Percentiles rank a stretch among this genome's conserved stretches.
phyloP scores from a whole-genome alignment of 2,113 vertebrate species.

The Elephantulus edwardii region DNA sequence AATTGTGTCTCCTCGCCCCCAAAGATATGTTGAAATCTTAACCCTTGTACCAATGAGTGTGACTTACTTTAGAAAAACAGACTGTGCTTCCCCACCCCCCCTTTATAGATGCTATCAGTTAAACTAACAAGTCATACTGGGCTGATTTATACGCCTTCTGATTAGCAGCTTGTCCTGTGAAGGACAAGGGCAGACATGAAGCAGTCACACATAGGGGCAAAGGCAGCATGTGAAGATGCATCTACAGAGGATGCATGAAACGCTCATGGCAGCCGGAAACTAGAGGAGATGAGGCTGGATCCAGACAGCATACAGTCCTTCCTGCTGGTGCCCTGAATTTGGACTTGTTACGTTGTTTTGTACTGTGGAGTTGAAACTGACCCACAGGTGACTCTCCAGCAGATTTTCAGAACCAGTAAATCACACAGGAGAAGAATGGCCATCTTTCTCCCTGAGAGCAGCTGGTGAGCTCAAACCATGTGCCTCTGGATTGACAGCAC shows the following conservation, averaged over 20 bases:
- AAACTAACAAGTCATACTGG: background rate
- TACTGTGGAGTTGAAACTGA: too few species aligned
- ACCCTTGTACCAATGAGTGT: background rate
- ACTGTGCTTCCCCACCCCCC: too few species aligned
- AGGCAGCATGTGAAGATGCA: background rate
- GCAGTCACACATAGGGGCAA: background rate
- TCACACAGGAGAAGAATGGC: too few species aligned
- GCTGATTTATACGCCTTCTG: background rate
- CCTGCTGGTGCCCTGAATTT: background rate
- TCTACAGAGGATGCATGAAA: background rate
- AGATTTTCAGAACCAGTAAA: too few species aligned
- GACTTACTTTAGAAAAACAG: background rate
- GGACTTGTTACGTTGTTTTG: too few species aligned
- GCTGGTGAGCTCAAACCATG: too few species aligned
- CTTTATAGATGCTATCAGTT: background rate
- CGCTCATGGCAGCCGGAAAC: background rate
- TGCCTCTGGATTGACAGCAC: too few species aligned
- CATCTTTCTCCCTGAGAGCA: too few species aligned
- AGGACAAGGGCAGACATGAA: background rate
- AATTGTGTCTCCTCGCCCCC: background rate
- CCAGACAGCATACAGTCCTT: background rate
- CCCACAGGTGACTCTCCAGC: too few species aligned
- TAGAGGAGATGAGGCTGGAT: background rate
- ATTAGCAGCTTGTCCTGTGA: too few species aligned
- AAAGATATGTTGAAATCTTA: background rate